phyloP scores from a whole-genome alignment of 2,888 invertebrate genomes.

The Hydriomena furcata region DNA sequence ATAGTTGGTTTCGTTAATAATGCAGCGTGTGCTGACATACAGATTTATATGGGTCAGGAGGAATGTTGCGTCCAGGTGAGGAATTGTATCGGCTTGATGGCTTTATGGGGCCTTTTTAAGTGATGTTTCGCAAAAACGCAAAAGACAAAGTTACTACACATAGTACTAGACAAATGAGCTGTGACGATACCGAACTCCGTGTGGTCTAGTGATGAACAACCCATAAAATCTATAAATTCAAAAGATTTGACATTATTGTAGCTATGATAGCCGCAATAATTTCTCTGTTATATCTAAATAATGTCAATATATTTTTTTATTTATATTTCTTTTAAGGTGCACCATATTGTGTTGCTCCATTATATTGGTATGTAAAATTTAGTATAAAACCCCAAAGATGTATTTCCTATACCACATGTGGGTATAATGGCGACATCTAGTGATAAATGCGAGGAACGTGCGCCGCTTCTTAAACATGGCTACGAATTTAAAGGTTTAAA shows the following conservation, averaged over 20 bases:
- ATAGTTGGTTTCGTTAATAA: conserved; percentile 52
- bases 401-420: conserved; percentile 20
- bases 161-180: too few species aligned
- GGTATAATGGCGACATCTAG: conserved; percentile 17
- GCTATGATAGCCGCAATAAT: too few species aligned
- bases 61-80: background rate
- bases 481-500: conserved; percentile 13
- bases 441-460: conserved; percentile 29
- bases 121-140: too few species aligned
- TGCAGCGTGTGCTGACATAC: conserved; percentile 43
- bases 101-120: conserved; percentile 4
- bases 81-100: background rate
- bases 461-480: conserved; percentile 3
- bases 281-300: too few species aligned
- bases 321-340: background rate
- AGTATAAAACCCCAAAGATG: conserved; percentile 19
- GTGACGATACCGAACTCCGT: too few species aligned
- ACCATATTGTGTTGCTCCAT: background rate
- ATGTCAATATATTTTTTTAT: too few species aligned
- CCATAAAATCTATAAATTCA: too few species aligned
- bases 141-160: too few species aligned
- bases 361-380: conserved; percentile 13
- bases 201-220: too few species aligned
- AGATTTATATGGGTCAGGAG: conserved; percentile 35
- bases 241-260: too few species aligned